A percentile compares a stretch with the other conserved stretches of the same genome.
Evolutionary conservation across 2,888 invertebrate species (phyloP).

Genomic region (Microplitis deprimator): DNA sequence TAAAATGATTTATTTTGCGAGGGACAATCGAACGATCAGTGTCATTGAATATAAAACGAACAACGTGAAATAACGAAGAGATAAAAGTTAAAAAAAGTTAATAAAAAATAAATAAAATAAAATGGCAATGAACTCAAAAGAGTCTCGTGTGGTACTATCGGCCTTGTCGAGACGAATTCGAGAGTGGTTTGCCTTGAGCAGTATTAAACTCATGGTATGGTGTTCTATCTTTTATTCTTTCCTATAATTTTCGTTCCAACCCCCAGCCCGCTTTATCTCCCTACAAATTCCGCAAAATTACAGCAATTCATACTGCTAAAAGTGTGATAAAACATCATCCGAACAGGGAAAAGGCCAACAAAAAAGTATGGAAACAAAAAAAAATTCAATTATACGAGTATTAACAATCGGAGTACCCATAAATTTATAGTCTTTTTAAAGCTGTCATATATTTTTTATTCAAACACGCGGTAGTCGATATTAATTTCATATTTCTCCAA

Average conservation of each 20-base stretch:
- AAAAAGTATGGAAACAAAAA: neutral
- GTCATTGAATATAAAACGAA: slow-evolving; percentile 12
- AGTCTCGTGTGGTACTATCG: slow-evolving; percentile 13
- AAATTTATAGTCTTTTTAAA: neutral
- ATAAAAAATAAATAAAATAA: neutral
- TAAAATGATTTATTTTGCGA: neutral
- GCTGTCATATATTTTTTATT: neutral
- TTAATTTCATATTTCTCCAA: no score
- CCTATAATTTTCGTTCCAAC: neutral
- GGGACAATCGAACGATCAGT: neutral
- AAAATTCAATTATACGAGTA: neutral
- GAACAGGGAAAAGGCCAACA: neutral
- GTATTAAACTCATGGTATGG: slow-evolving; percentile 21
- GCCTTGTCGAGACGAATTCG: slow-evolving; percentile 31
- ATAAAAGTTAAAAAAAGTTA: neutral
- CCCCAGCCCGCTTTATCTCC: slow-evolving; percentile 1
- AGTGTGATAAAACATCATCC: neutral
- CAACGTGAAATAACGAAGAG: neutral
- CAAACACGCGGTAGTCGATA: neutral
- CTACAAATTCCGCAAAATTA: neutral
- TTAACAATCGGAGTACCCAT: neutral
- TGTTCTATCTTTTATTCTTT: slow-evolving; percentile 10
- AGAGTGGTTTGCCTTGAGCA: slow-evolving; percentile 32
- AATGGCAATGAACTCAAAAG: slow-evolving; percentile 32
- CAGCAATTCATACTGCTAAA: slow-evolving; percentile 3